A percentile compares a stretch with the other conserved stretches of the same genome.
phyloP scores from a whole-genome alignment of 35 echinoderm and acorn worm genomes.

The Strongylocentrotus purpuratus region DNA sequence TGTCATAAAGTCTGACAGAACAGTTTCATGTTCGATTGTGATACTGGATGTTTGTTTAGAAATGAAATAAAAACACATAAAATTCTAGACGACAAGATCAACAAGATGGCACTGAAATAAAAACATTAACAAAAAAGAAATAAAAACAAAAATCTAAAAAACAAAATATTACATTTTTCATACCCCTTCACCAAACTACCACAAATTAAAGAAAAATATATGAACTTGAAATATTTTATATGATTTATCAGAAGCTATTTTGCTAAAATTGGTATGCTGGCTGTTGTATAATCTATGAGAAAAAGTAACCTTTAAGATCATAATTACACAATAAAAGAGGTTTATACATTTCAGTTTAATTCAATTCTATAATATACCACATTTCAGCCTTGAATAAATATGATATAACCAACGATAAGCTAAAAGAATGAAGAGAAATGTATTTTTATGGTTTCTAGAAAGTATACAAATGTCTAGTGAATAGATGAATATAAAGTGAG shows the following conservation, averaged over 20 bases:
- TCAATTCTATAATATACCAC: not conserved
- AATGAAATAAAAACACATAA: too few relatives aligned
- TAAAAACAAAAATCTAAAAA: not conserved
- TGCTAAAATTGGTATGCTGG: not conserved
- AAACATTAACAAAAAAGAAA: not conserved
- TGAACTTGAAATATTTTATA: not conserved
- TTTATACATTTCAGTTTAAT: not conserved
- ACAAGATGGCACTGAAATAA: not conserved
- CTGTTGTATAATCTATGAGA: not conserved
- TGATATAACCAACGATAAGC: not conserved
- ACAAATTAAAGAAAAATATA: not conserved
- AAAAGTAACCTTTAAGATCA: not conserved
- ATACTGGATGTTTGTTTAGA: too few relatives aligned
- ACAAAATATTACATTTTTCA: not conserved
- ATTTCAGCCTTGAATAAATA: not conserved
- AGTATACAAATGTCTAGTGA: not conserved
- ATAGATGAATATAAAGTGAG: too few relatives aligned
- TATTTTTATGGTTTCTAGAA: not conserved
- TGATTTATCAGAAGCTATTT: too few relatives aligned
- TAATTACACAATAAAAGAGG: too few relatives aligned
- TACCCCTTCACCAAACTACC: not conserved
- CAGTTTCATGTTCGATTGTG: too few relatives aligned
- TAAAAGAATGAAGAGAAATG: not conserved
- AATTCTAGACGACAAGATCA: not conserved
- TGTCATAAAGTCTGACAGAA: too few relatives aligned